Evolutionary conservation across 2,797 vertebrate species (phyloP), one percentile per base, ranked within the genome.

Genomic region (Aeoliscus strigatus): DNA sequence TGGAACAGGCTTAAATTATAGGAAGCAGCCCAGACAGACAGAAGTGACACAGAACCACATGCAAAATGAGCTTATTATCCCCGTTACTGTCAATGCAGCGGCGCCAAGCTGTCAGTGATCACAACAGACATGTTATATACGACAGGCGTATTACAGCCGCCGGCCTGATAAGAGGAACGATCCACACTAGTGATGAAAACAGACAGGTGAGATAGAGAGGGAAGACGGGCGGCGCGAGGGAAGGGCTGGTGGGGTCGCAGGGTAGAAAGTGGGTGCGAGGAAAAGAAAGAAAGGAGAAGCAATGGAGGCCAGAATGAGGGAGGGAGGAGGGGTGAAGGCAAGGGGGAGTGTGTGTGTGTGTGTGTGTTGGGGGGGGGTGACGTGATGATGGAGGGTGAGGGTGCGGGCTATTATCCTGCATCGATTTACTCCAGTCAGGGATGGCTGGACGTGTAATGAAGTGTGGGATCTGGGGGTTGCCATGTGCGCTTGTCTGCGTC

Each of bases 341-440:
- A 45, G 44, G 39, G 23, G 27, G 65, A 49, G n/a, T n/a, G n/a
- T n/a, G n/a, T n/a, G n/a, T n/a, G n/a, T 14, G 21, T 18, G 11
- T 24, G 35, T 18, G 24, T 27, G 14, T 4, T 11, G 27, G 45
- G 60, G 49, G 52, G 53, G 38, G 39, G 58, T 39, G 51, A 51
- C 44, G 44, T 47, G 60, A 59, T 12, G 51, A 56, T 47, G 67
- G 49, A 68, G 72, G 50, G 51, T 27, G 64, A 65, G 69, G 63
- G 69, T 14, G 40, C 60, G 53, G 58, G 73, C 77, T 80, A 81
- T 83, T 84, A 82, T 81, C 77, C 77, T 69, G 66, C 76, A 86
- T 84, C 76, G 78, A 86, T 86, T 84, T 79, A 68, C 77, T 82
- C 71, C 63, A 60, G 82, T 81, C 77, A 79, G 68, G 80, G 78